Conservation (phyloP, 2,888 invertebrate genomes). For the Melieria crassipennis region DNA sequence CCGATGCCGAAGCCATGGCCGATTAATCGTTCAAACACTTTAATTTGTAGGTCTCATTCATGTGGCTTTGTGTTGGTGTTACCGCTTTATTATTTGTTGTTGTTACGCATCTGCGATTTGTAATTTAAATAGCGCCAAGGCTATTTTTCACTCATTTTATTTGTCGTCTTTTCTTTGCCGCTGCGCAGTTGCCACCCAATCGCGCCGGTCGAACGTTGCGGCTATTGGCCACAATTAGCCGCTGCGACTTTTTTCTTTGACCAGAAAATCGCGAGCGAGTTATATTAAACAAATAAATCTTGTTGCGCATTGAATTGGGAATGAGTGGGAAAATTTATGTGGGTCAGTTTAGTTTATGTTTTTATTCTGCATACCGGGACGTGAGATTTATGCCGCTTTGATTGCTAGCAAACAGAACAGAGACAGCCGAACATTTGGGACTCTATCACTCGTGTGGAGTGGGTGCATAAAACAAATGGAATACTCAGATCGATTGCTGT, state of each 20-base stretch:
- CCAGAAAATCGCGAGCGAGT: constrained; percentile 20
- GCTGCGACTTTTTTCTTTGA: constrained; percentile 7
- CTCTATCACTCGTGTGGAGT: too few relatives aligned
- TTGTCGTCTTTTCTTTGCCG: too few relatives aligned
- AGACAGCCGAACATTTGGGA: too few relatives aligned
- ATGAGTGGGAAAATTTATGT: constrained; percentile 49
- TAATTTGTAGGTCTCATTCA: not conserved
- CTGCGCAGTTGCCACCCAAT: too few relatives aligned
- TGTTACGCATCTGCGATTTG: constrained; percentile 41
- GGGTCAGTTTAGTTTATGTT: constrained; percentile 56
- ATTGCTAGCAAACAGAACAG: too few relatives aligned
- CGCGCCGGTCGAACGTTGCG: too few relatives aligned
- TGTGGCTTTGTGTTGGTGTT: not conserved
- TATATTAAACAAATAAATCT: constrained; percentile 22
- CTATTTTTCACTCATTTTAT: constrained; percentile 36
- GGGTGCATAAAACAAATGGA: too few relatives aligned
- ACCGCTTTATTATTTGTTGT: not conserved
- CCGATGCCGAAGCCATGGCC: too few relatives aligned
- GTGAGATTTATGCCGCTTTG: not conserved
- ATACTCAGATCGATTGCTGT: too few relatives aligned
- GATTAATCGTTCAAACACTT: too few relatives aligned
- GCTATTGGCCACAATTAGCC: too few relatives aligned
- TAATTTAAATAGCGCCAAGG: constrained; percentile 59
- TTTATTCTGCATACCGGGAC: constrained; percentile 29
- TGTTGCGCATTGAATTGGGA: constrained; percentile 21